Evolutionary conservation across 2,888 invertebrate genomes (phyloP), one percentile per base, ranked within the genome.

Genomic region (Acanthosepion esculentum): DNA sequence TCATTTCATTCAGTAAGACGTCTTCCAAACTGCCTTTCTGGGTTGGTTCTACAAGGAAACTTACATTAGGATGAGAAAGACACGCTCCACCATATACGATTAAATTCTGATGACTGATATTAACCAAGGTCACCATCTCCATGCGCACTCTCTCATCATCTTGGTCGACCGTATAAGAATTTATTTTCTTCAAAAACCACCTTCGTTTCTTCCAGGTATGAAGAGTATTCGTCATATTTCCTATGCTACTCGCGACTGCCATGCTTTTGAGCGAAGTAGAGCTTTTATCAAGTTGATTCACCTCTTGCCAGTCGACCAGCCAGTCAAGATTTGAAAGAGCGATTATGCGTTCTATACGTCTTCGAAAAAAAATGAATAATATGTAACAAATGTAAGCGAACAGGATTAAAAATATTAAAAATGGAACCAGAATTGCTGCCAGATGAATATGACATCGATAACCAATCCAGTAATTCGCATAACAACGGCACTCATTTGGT

Each of bases 11-110:
- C 20, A 95, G 95, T 91, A 97, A 95, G 20, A 97, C 94, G 94
- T 97, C 97, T 95, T 96, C 96, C 7, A 97, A 95, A 95, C 96
- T 96, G 41, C 97, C 97, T 95, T 96, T 96, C 91, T 95, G 95
- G 92, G 95, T 95, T 20, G 95, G 59, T 94, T 96, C 96, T 93
- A 95, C 94, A 23, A 96, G 95, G 26, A 96, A 91, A 91, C 95
- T 95, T 12, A 96, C 96, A 95, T 96, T 95, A 15, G 96, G 96
- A 92, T 94, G 95, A 12, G 95, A 95, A 20, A 96, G 94, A 95
- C 96, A 96, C 33, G 96, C 96, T 41, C 96, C 96, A 93, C 95
- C 94, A 95, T 96, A 96, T 0, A 91, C 93, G 20, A 96, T 95
- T 29, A 96, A 78, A 64, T 96, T 96, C 92, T 95, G 95, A 64